These are phyloP conservation scores for Corydoras maculifer DNA, from an alignment of 2,113 vertebrate species.

Conservation along the genomic window DNA sequence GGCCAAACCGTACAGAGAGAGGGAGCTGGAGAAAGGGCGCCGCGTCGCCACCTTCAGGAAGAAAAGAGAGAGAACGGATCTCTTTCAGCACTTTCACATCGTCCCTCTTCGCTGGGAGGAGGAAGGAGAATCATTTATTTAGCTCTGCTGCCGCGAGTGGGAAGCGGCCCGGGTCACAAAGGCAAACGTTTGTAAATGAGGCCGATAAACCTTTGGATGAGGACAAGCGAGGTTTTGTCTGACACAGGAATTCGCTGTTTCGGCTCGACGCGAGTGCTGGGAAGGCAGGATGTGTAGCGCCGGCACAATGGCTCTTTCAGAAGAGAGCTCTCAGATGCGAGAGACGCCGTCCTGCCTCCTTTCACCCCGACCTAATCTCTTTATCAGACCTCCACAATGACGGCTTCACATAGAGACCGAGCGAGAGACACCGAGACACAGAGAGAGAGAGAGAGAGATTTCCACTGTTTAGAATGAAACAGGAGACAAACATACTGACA, in stretches of 20 bases:
- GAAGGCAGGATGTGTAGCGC: slow-evolving; percentile 85
- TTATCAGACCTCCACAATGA: slow-evolving; percentile 83
- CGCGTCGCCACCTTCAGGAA: slow-evolving; percentile 36
- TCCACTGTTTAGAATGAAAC: no score
- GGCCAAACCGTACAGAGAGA: slow-evolving; percentile 44
- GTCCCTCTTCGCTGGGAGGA: slow-evolving; percentile 48
- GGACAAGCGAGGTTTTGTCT: slow-evolving; percentile 89
- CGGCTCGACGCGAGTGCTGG: slow-evolving; percentile 80
- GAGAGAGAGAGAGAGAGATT: neutral
- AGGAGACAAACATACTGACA: no score
- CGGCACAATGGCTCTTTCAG: slow-evolving; percentile 91
- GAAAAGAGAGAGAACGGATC: slow-evolving; percentile 46
- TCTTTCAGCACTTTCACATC: slow-evolving; percentile 30
- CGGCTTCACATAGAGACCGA: slow-evolving; percentile 64
- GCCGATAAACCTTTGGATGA: slow-evolving; percentile 78
- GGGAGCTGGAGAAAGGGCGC: slow-evolving; percentile 20
- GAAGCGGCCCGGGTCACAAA: slow-evolving; percentile 78
- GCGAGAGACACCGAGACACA: neutral
- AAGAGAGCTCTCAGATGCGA: slow-evolving; percentile 67
- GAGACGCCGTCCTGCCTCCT: slow-evolving; percentile 78
- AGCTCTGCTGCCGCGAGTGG: slow-evolving; percentile 74
- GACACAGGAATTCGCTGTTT: slow-evolving; percentile 79
- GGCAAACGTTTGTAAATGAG: slow-evolving; percentile 94
- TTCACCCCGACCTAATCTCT: slow-evolving; percentile 81
- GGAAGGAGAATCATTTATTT: slow-evolving; percentile 81